A percentile compares a stretch with the other conserved stretches of the same genome.
Evolutionary conservation across 2,797 vertebrate genomes (phyloP).

Genomic region (Chrysocyon brachyurus): DNA sequence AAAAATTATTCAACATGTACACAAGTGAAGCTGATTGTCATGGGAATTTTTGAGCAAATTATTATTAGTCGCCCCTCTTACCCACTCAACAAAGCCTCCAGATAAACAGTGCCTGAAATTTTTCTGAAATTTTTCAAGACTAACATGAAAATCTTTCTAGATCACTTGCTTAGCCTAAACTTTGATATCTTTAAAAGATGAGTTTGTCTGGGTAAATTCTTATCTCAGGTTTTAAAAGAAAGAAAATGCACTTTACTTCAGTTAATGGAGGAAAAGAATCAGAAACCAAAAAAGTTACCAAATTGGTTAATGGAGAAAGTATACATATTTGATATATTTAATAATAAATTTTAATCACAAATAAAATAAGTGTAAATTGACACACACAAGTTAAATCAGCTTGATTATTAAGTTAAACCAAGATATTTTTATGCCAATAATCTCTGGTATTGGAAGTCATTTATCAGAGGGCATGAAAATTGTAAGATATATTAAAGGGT

Average conservation of each 20-base stretch:
- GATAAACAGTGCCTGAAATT: background rate
- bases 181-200: background rate
- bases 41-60: background rate
- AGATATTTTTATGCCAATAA: background rate
- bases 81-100: background rate
- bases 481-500: background rate
- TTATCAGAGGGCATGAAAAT: background rate
- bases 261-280: background rate
- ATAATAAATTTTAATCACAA: constrained; percentile 41
- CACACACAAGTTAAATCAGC: background rate
- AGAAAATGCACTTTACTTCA: background rate
- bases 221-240: background rate
- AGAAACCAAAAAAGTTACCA: background rate
- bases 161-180: background rate
- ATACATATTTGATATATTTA: background rate
- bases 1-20: background rate
- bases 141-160: background rate
- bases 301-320: background rate
- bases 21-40: background rate
- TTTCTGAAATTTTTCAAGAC: background rate
- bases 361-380: background rate
- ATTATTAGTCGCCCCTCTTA: background rate
- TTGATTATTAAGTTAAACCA: background rate
- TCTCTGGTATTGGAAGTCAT: background rate
- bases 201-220: constrained; percentile 22